Conservation (phyloP, 2,888 invertebrate species). For the Callimorpha dominula region DNA sequence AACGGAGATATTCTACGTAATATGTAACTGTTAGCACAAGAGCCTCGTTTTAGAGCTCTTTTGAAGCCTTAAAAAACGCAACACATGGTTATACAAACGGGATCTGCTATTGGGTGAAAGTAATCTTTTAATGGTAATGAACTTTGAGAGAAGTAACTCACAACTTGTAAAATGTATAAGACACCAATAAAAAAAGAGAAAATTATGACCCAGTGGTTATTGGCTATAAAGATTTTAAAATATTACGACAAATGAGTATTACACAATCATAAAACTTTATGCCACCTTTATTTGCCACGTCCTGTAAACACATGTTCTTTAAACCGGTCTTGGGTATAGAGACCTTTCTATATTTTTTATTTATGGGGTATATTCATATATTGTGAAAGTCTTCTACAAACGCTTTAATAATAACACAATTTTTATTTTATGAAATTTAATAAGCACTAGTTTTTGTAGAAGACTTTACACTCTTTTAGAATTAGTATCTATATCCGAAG, state of each 20-base stretch:
- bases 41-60: not conserved
- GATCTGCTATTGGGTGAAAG: not conserved
- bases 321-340: not conserved
- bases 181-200: not conserved
- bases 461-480: not conserved
- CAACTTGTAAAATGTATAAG: not conserved
- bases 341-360: not conserved
- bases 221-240: not conserved
- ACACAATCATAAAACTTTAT: constrained; percentile 4
- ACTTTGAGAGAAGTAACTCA: not conserved
- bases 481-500: not conserved
- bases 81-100: too few species aligned
- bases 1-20: not conserved
- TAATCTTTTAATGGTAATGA: not conserved
- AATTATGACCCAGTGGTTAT: not conserved
- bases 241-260: constrained; percentile 4
- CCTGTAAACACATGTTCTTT: not conserved
- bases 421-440: not conserved
- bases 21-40: not conserved
- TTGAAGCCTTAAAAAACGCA: not conserved
- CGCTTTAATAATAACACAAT: not conserved
- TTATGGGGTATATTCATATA: too few species aligned
- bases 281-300: not conserved
- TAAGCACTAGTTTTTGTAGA: not conserved
- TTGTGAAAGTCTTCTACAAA: not conserved